Percentiles rank a stretch among this genome's conserved stretches.
phyloP scores from a whole-genome alignment of 2,888 invertebrate genomes.

The Cantharis nigra region DNA sequence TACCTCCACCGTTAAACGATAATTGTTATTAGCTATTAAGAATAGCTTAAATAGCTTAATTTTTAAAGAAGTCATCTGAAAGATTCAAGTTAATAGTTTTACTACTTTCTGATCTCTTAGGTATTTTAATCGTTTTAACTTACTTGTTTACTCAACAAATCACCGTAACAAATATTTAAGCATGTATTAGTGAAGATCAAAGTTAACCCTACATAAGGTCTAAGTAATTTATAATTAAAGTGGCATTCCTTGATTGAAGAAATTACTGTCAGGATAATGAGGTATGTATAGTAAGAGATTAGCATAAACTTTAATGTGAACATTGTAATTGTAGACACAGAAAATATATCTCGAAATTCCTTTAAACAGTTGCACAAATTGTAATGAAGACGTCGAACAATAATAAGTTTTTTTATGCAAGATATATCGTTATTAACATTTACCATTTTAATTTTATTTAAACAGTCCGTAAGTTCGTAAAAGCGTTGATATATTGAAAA shows the following conservation, averaged over 20 bases:
- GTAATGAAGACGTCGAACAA: not conserved
- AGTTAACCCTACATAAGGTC: not conserved
- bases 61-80: too few relatives aligned
- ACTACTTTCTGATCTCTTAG: not conserved
- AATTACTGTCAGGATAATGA: fast-evolving
- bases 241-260: not conserved
- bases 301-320: not conserved
- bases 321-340: not conserved
- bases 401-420: too few relatives aligned
- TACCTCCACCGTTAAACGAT: too few relatives aligned
- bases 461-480: not conserved
- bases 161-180: not conserved
- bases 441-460: not conserved
- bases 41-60: too few relatives aligned
- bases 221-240: not conserved
- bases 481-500: not conserved
- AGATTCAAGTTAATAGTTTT: not conserved
- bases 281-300: not conserved
- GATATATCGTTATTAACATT: not conserved
- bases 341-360: not conserved
- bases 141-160: not conserved
- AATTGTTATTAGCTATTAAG: too few relatives aligned
- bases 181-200: fast-evolving
- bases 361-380: not conserved
- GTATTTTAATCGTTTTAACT: not conserved